Evolutionary conservation across 1,140 invertebrate species (phyloP).

Genomic region (Hormaphis cornu): DNA sequence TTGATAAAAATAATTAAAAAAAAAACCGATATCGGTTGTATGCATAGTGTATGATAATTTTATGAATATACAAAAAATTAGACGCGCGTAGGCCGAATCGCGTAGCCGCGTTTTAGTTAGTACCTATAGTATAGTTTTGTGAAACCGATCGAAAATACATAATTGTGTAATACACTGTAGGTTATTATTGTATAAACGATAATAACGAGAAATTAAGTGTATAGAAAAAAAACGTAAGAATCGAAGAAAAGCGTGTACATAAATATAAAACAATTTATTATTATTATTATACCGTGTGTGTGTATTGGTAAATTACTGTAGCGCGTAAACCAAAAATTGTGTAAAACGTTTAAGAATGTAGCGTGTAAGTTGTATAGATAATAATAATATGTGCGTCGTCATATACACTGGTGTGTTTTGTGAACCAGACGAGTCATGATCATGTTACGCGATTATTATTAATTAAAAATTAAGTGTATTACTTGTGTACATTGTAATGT

Average conservation of each 20-base stretch:
- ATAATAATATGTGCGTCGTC: no score
- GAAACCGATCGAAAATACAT: no score
- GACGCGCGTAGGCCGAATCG: no score
- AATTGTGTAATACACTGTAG: no score
- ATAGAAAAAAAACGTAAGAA: background rate
- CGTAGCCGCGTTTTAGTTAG: no score
- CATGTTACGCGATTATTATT: background rate
- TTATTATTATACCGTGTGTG: background rate
- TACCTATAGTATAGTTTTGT: no score
- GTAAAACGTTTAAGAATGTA: slow-evolving; percentile 8
- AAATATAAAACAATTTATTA: slow-evolving; percentile 16
- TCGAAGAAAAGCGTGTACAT: slow-evolving; percentile 11
- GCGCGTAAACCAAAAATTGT: slow-evolving; percentile 20
- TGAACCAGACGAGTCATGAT: slow-evolving; percentile 13
- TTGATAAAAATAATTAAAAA: no score
- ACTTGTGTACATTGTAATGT: slow-evolving; percentile 16
- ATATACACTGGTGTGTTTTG: no score
- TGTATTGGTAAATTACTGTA: slow-evolving; percentile 6
- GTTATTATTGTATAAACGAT: background rate
- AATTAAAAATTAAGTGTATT: slow-evolving; percentile 1
- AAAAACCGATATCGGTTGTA: no score
- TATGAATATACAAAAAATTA: no score
- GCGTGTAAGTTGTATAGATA: slow-evolving; percentile 16
- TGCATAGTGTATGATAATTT: no score
- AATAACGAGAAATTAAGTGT: slow-evolving; percentile 12